Conservation (phyloP, 2,113 vertebrate species). For the Dendrocopos noguchii region DNA sequence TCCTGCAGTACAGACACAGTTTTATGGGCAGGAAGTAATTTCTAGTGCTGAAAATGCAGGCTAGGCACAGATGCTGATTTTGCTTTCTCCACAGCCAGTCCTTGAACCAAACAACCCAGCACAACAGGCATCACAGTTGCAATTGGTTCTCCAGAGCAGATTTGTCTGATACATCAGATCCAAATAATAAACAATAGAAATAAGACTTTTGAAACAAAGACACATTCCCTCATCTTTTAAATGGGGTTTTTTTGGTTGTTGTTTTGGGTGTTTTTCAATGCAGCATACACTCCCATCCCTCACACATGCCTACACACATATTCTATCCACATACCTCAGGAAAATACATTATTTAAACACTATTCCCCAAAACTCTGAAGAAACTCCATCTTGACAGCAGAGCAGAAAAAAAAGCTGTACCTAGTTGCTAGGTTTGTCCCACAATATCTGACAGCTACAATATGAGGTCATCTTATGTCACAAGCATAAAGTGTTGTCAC, state of each 20-base stretch:
- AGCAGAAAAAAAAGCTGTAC: neutral
- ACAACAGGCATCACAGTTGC: neutral
- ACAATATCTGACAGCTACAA: neutral
- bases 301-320: neutral
- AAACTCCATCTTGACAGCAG: neutral
- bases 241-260: neutral
- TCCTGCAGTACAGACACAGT: neutral
- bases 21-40: neutral
- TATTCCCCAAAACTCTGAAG: neutral
- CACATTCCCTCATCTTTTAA: neutral
- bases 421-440: neutral
- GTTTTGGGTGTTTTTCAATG: neutral
- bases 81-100: neutral
- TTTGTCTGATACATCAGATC: neutral
- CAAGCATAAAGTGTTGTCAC: neutral
- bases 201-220: neutral
- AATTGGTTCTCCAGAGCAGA: neutral
- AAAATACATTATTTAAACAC: slow-evolving; percentile 16
- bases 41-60: neutral
- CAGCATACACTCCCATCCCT: neutral
- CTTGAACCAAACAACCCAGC: neutral
- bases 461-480: neutral
- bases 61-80: neutral
- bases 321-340: neutral
- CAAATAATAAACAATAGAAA: neutral